Evolutionary conservation across 2,113 vertebrate genomes (phyloP), one percentile per base, ranked within the genome.

Genomic region (Rhombomys opimus): DNA sequence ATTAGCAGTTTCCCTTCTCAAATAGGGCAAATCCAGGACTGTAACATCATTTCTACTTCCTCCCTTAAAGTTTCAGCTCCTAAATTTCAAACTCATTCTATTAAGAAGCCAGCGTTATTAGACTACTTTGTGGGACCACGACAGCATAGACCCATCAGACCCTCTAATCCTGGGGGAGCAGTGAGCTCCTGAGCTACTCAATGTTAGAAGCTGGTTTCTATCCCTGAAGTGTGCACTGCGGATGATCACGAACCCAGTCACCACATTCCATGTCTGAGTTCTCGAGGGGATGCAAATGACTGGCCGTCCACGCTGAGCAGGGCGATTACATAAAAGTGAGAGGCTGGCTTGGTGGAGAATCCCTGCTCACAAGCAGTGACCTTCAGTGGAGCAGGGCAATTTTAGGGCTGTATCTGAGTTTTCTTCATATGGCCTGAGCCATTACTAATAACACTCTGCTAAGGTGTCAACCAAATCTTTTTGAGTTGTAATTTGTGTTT

Each of bases 391-490:
- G 46, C 7, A 63, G 13, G 81, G 25, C 14, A 95, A 92, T 68
- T 73, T 76, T 67, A 46, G 11, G 80, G 87, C 77, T 70, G 12
- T 17, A 20, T 94, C n/a, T 96, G 61, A 94, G 77, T 96, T 95
- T 32, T 23, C 77, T 77, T 63, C 86, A 65, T 11, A n/a, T 68
- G 50, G 7, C 10, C 14, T 22, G 81, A 67, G 41, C n/a, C 25
- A 61, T 87, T 92, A 68, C 89, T 82, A 72, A 27, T 61, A 88
- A n/a, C 87, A 63, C 54, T 97, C 96, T 92, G 12, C 38, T 80
- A 95, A 86, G n/a, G 38, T 88, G 15, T 91, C 76, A 92, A 89
- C 50, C 59, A 92, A 89, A 90, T 97, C 76, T 94, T 93, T 54
- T 90, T 82, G 88, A 89, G 17, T 57, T 5, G 35, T 94, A 90